Evolutionary conservation across 2,113 vertebrate genomes (phyloP).

Genomic region (Pheucticus melanocephalus): DNA sequence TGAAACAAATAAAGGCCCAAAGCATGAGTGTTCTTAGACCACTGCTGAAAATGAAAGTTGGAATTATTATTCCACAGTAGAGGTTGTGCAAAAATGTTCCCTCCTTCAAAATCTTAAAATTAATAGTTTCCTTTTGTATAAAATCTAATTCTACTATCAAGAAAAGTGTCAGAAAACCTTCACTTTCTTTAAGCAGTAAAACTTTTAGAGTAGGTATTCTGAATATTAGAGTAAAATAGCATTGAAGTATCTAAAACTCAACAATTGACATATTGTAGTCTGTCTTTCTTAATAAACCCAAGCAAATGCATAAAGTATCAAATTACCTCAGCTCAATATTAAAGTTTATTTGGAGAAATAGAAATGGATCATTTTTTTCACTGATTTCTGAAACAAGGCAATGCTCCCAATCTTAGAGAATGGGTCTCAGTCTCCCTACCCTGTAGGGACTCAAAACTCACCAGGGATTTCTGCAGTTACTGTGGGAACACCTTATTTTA

Average conservation of each 20-base stretch:
- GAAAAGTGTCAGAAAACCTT: neutral
- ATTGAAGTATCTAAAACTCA: neutral
- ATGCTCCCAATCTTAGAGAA: neutral
- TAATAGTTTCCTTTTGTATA: neutral
- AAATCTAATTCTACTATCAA: neutral
- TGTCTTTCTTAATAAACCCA: neutral
- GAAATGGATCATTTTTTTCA: neutral
- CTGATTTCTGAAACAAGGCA: neutral
- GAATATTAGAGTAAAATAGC: neutral
- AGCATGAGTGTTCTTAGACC: neutral
- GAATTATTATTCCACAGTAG: neutral
- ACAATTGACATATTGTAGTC: neutral
- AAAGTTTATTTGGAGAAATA: neutral
- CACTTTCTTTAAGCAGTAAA: neutral
- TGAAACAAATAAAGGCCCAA: neutral
- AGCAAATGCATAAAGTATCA: neutral
- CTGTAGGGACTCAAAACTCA: neutral
- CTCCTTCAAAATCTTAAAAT: neutral
- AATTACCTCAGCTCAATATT: neutral
- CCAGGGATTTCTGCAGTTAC: neutral
- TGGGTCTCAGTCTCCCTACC: neutral
- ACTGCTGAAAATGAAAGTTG: neutral
- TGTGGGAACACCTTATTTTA: neutral
- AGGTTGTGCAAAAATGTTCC: neutral
- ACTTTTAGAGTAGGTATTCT: neutral